Base-by-base conservation (phyloP, 2,797 vertebrate species). In the Halcyon chelicuti region DNA sequence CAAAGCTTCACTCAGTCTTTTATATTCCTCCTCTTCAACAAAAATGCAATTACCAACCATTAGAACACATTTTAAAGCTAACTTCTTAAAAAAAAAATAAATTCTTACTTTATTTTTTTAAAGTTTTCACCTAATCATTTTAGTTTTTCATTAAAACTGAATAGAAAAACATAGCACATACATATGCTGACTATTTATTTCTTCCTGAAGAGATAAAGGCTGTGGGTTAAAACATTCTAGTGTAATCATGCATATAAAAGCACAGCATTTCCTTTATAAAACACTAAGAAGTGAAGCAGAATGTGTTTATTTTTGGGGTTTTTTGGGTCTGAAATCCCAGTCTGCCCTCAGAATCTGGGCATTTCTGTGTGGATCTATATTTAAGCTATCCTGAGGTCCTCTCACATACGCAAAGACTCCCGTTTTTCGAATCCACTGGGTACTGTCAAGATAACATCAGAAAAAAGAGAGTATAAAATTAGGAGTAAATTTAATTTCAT, bases 21-120 rank as follows among this genome's bases (percentile, higher is more conserved):
- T 99, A 97, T 99, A 99, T 98, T 99, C 99, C 97, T 99, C 99
- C 98, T 99, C 99, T 99, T 99, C 87, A 97, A 97, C 42, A 96
- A 95, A 97, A 97, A 98, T 51, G 51, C 78, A 87, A 97, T 79
- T 79, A 33, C 14, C 78, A 92, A 90, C 95, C 86, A 96, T 95
- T 73, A 97, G 90, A 96, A 84, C 3, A 60, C 35, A 92, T 42
- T 78, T 86, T 61, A 70, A 87, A 92, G 60, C 62, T 47, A 52
- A 72, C 81, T 92, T 73, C 35, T 72, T 90, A 61, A 37, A 67
- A 77, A 93, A 65, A 44, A 55, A 55, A 42, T 26, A 28, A n/a
- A 5, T 85, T 93, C 88, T 92, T 93, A 95, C 90, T 96, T 97
- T 86, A 88, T n/a, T 66, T 96, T 95, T 83, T 83, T 97, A 95